Conservation (phyloP, 2,113 vertebrate genomes). For the Myotis brandtii region DNA sequence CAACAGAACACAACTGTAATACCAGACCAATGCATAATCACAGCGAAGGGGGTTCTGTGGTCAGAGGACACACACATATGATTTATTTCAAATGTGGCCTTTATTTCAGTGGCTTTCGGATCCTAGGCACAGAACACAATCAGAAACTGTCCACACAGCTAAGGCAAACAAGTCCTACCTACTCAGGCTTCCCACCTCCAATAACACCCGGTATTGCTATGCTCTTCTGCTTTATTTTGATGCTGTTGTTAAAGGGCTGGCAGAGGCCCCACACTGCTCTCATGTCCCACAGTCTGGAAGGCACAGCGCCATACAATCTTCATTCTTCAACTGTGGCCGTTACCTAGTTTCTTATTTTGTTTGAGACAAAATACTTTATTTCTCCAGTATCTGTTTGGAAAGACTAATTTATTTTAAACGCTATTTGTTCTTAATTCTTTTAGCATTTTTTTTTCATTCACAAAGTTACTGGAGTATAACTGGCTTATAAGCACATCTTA, state of each 20-base stretch:
- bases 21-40: too few species aligned
- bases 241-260: background rate
- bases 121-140: accelerated
- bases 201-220: accelerated
- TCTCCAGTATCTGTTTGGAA: background rate
- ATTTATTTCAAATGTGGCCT: background rate
- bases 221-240: background rate
- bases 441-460: constrained; percentile 6
- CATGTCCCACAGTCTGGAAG: accelerated
- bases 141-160: accelerated
- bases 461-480: constrained; percentile 6
- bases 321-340: accelerated
- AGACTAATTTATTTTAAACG: background rate
- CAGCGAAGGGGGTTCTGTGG: background rate
- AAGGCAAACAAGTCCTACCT: accelerated
- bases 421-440: constrained; percentile 38
- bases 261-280: accelerated
- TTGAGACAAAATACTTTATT: background rate
- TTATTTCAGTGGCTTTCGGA: background rate
- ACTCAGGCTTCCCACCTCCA: background rate
- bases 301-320: accelerated
- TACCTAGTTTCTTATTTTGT: accelerated
- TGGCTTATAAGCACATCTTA: background rate
- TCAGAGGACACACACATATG: background rate
- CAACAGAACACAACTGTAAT: background rate